Base-by-base conservation (phyloP, 2,797 vertebrate genomes). In the Thamnophis elegans region DNA sequence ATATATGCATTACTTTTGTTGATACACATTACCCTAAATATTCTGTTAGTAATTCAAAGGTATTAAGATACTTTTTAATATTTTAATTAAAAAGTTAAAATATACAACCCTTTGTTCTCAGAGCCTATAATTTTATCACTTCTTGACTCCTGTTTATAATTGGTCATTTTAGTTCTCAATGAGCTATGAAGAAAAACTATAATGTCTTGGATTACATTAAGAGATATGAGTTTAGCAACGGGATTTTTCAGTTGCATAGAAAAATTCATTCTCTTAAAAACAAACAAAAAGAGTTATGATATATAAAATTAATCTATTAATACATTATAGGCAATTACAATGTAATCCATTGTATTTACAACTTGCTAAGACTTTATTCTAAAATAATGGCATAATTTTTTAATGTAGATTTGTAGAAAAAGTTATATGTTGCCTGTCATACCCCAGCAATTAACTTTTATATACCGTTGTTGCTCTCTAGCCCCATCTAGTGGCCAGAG, bases 101-200 rank as follows among this genome's bases (percentile, higher is more conserved):
- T 92, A 86, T 90, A 89, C 18, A 94, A 60, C 5, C 12, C 20
- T 92, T 55, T 95, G 92, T 55, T 92, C 42, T 85, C 42, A 94
- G 65, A 94, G 32, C 8, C 85, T 95, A 91, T 1, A 20, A 94
- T 96, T 97, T 93, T 95, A 92, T 93, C 91, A 90, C 10, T 94
- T 32, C 28, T 91, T 89, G 90, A 91, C 89, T 96, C n/a, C 93
- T 0, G 0, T 53, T 95, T 95, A 86, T 94, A 96, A 95, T 92
- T 95, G 92, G 94, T n/a, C 32, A 90, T 94, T 94, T 65, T 93
- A 56, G 0, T 86, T 97, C 53, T 93, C 78, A 94, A 85, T 93
- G 62, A 90, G 10, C 92, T 96, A 91, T 95, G 92, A 94, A 96
- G 92, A 94, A 96, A 96, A 95, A 91, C 42, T 91, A 90, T 96